A percentile compares a stretch with the other conserved stretches of the same genome.
These are phyloP conservation scores for Tipula vernalis DNA, from an alignment of 2,888 invertebrate genomes.

Conservation along the genomic window DNA sequence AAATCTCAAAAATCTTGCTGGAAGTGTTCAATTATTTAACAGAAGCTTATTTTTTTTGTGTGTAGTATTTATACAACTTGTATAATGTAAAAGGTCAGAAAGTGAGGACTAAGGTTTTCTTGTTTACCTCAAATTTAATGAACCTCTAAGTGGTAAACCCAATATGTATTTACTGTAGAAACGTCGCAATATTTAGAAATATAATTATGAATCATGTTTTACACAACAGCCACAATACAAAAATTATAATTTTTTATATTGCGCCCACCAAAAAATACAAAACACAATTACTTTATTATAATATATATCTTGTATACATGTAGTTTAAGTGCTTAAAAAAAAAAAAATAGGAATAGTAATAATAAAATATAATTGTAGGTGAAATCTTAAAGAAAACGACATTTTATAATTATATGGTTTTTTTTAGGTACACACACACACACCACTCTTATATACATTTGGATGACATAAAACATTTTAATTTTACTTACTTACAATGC, in stretches of 20 bases:
- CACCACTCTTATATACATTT: not conserved
- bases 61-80: too few relatives aligned
- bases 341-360: not conserved
- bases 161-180: not conserved
- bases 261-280: not conserved
- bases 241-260: not conserved
- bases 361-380: not conserved
- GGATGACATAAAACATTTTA: not conserved
- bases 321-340: not conserved
- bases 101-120: not conserved
- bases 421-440: not conserved
- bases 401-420: not conserved
- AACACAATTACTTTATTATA: conserved; percentile 4
- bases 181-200: not conserved
- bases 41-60: too few relatives aligned
- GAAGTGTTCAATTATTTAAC: too few relatives aligned
- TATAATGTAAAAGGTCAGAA: too few relatives aligned
- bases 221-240: not conserved
- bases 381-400: not conserved
- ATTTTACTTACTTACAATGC: not conserved
- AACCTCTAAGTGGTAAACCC: not conserved
- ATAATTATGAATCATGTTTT: not conserved
- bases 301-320: not conserved
- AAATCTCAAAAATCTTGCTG: too few relatives aligned
- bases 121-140: not conserved